phyloP scores from a whole-genome alignment of 30 jellyfish, hydroid and myxozoan genomes.

The Chrysaora quinquecirrha region DNA sequence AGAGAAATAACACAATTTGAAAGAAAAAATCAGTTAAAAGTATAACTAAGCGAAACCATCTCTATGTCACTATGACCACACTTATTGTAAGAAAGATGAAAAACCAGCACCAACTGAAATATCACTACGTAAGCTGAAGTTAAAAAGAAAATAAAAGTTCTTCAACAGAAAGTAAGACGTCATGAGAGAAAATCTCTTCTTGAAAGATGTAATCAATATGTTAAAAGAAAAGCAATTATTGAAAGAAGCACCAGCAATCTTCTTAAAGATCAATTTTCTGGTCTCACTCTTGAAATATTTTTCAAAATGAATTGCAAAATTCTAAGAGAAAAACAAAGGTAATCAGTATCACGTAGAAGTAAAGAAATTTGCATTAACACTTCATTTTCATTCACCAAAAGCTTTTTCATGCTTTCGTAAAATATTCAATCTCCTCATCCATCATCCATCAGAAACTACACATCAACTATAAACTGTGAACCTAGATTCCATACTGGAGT shows the following conservation, averaged over 20 bases:
- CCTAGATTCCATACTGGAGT: constrained; percentile 39
- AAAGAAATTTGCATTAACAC: too few relatives aligned
- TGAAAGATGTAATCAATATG: too few relatives aligned
- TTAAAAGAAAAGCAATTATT: neutral
- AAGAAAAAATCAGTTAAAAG: neutral
- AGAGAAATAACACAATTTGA: neutral
- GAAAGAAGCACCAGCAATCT: neutral
- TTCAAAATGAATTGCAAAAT: too few relatives aligned
- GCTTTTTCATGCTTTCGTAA: constrained; percentile 18
- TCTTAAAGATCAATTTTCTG: constrained; percentile 23
- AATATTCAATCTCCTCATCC: constrained; percentile 38
- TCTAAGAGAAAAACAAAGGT: too few relatives aligned
- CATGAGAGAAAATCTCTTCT: neutral
- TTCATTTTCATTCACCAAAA: too few relatives aligned
- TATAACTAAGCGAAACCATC: too few relatives aligned
- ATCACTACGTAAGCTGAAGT: too few relatives aligned
- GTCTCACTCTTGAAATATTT: constrained; percentile 14
- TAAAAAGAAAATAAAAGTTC: too few relatives aligned
- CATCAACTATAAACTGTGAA: constrained; percentile 36
- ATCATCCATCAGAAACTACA: constrained; percentile 20
- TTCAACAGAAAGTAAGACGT: neutral
- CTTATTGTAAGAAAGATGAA: constrained; percentile 6
- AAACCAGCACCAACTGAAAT: too few relatives aligned
- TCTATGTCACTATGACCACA: too few relatives aligned
- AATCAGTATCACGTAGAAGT: too few relatives aligned